Base-by-base conservation (phyloP, 2,113 vertebrate species). In the Acanthisitta chloris region DNA sequence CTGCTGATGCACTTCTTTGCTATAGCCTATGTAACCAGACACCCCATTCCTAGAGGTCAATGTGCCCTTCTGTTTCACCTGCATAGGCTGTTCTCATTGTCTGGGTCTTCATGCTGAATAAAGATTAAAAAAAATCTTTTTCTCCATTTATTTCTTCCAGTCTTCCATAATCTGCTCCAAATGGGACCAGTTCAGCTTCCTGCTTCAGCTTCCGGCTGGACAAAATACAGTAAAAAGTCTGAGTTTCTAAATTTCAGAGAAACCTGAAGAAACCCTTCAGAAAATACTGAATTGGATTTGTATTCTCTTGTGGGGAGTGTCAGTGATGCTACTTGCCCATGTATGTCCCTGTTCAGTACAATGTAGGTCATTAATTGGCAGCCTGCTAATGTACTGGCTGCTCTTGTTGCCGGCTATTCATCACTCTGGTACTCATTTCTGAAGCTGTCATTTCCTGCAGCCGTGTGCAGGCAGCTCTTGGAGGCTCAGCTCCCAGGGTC, bases 381-480 rank as follows among this genome's bases (percentile, higher is more conserved):
- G 83, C 28, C 15, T 6, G 5, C 46, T 95, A 61, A 85, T 0
- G 7, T 77, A 42, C 92, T 38, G 90, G 94, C 95, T 93, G 83
- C 85, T 79, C 57, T 19, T 26, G 52, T 24, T 90, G 95, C 80
- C 88, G 92, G 94, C 88, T 72, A 45, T 92, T 96, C 90, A 72
- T 96, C 94, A 86, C 93, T 78, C 94, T 62, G 91, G 85, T 90
- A 20, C 83, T 93, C 81, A 55, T 92, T 96, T 93, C 95, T 19
- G 3, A 96, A 83, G 89, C 95, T 93, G 90, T 92, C 93, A 90
- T 84, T 95, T 97, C 93, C 96, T 93, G 79, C 93, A 69, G 88
- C 80, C 87, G 6, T 77, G 81, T 77, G 87, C 66, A 90, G 90
- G 83, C 94, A 74, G 81, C 67, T 94, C 90, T 55, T 83, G 29